Evolutionary conservation across 2,888 invertebrate species (phyloP).

Genomic region (Smittia sp.): DNA sequence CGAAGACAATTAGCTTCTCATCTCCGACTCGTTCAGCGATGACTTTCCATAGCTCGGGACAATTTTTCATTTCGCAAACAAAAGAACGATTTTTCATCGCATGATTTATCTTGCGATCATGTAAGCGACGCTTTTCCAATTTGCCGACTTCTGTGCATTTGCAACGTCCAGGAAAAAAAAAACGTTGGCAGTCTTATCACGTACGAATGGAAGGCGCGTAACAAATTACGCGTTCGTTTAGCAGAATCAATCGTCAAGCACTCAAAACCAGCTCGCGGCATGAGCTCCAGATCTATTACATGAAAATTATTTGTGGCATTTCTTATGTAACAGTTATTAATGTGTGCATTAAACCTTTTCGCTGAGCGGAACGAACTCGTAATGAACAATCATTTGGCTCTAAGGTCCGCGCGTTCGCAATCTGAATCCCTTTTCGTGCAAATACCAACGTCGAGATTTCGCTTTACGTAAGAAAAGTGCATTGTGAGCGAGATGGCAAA

Average conservation of each 20-base stretch:
- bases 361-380: not conserved
- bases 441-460: not conserved
- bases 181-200: not conserved
- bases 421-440: not conserved
- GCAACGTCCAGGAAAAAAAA: not conserved
- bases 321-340: not conserved
- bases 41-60: too few species aligned
- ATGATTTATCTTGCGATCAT: too few species aligned
- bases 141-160: not conserved
- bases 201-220: not conserved
- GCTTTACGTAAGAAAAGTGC: slow-evolving; percentile 15
- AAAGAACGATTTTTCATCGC: too few species aligned
- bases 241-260: not conserved
- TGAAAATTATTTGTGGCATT: not conserved
- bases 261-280: not conserved
- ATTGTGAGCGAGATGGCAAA: slow-evolving; percentile 2
- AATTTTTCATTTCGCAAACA: too few species aligned
- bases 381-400: not conserved
- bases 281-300: not conserved
- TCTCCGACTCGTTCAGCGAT: too few species aligned
- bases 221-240: not conserved
- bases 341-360: not conserved
- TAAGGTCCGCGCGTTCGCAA: not conserved
- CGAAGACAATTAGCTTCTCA: too few species aligned
- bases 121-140: too few species aligned